phyloP scores from a whole-genome alignment of 2,113 vertebrate species.

The Microtus pennsylvanicus region DNA sequence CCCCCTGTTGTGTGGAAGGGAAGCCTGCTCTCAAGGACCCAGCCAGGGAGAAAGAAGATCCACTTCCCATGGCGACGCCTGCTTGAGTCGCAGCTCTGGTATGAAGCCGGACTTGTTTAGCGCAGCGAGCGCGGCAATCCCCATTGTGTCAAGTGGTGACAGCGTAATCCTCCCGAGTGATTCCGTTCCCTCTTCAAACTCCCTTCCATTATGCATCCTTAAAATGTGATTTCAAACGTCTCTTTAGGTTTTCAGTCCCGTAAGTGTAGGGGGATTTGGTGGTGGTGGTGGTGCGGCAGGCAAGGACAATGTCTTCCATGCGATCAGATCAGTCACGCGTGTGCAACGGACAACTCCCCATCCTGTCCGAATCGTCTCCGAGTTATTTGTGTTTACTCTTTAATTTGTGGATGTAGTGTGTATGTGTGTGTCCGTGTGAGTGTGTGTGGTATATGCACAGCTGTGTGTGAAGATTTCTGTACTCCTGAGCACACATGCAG shows the following conservation, averaged over 20 bases:
- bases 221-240: conserved; percentile 79
- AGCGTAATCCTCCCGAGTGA: conserved; percentile 87
- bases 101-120: conserved; percentile 88
- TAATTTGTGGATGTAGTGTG: background rate
- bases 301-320: background rate
- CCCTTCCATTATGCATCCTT: conserved; percentile 81
- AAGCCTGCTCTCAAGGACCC: conserved; percentile 82
- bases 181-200: conserved; percentile 79
- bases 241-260: conserved; percentile 73
- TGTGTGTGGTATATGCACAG: background rate
- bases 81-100: conserved; percentile 85
- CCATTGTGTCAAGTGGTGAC: conserved; percentile 85
- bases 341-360: background rate
- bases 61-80: conserved; percentile 86
- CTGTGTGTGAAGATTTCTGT: background rate
- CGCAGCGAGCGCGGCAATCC: conserved; percentile 84
- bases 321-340: background rate
- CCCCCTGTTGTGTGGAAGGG: conserved; percentile 67
- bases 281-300: background rate
- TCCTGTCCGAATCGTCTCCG: background rate
- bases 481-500: background rate
- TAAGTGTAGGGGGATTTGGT: conserved; percentile 75
- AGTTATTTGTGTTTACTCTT: background rate
- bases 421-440: background rate
- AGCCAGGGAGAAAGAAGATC: conserved; percentile 81